Conservation (phyloP, 1,140 invertebrate species). For the Drosophila pandora region DNA sequence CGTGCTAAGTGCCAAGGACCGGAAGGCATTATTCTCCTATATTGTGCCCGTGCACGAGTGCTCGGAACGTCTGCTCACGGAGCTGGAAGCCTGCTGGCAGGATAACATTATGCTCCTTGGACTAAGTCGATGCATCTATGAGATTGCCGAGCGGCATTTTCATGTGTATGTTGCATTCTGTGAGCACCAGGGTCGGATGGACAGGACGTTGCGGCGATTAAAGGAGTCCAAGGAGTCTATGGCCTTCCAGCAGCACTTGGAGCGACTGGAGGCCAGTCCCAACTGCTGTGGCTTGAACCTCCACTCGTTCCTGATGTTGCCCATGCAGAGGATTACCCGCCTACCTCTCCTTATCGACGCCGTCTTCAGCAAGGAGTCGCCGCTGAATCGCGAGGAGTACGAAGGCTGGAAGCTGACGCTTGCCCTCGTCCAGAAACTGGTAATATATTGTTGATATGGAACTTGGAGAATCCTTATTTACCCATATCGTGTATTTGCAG, state of each 20-base stretch:
- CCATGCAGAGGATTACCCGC: conserved; percentile 98
- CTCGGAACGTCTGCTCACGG: conserved; percentile 92
- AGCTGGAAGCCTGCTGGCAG: conserved; percentile 95
- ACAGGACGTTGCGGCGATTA: conserved; percentile 90
- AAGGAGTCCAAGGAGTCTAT: conserved; percentile 86
- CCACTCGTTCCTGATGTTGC: conserved; percentile 97
- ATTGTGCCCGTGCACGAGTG: conserved; percentile 88
- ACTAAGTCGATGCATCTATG: conserved; percentile 92
- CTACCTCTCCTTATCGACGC: conserved; percentile 96
- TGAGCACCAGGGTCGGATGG: conserved; percentile 95
- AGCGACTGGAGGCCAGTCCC: conserved; percentile 90
- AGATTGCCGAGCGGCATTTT: conserved; percentile 92
- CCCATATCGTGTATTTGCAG: background rate
- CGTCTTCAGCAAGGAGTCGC: conserved; percentile 91
- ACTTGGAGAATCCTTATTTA: background rate
- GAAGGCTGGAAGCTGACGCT: conserved; percentile 91
- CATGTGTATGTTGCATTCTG: conserved; percentile 96
- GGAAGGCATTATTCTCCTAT: conserved; percentile 89
- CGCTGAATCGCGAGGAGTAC: conserved; percentile 88
- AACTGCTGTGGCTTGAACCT: conserved; percentile 92
- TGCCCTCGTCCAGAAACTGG: conserved; percentile 92
- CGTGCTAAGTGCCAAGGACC: conserved; percentile 89
- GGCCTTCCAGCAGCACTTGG: conserved; percentile 89
- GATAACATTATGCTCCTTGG: conserved; percentile 92
- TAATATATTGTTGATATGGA: background rate